Conservation (phyloP, 1,140 invertebrate species). For the Procambarus clarkii region DNA sequence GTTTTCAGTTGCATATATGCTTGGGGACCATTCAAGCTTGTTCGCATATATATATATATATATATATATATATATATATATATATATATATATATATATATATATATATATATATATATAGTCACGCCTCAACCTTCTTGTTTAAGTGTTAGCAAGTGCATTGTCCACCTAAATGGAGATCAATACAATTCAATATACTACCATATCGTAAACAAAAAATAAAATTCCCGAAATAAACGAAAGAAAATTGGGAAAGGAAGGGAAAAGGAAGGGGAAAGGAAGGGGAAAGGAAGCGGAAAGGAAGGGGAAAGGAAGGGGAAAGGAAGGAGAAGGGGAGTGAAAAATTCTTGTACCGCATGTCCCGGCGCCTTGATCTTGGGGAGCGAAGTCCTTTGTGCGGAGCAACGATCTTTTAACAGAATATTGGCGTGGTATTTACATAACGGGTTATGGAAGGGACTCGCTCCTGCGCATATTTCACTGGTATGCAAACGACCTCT, state of each 20-base stretch:
- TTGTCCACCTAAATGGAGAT: background rate
- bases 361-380: background rate
- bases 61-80: too few relatives aligned
- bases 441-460: constrained; percentile 24
- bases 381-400: background rate
- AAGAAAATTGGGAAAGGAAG: too few relatives aligned
- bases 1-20: too few relatives aligned
- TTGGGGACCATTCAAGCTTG: too few relatives aligned
- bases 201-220: background rate
- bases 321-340: background rate
- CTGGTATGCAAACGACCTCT: constrained; percentile 13
- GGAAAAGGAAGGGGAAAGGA: too few relatives aligned
- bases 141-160: too few relatives aligned
- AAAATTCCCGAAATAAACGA: background rate
- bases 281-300: too few relatives aligned
- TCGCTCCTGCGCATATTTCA: background rate
- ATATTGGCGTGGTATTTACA: constrained; percentile 43
- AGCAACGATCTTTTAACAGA: constrained; percentile 42
- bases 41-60: too few relatives aligned
- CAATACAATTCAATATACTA: background rate
- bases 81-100: too few relatives aligned
- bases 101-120: too few relatives aligned
- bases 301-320: too few relatives aligned
- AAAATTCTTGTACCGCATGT: constrained; percentile 7
- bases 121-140: too few relatives aligned